These are phyloP conservation scores for Nomada fabriciana DNA, from an alignment of 2,888 invertebrate genomes.

Conservation along the genomic window DNA sequence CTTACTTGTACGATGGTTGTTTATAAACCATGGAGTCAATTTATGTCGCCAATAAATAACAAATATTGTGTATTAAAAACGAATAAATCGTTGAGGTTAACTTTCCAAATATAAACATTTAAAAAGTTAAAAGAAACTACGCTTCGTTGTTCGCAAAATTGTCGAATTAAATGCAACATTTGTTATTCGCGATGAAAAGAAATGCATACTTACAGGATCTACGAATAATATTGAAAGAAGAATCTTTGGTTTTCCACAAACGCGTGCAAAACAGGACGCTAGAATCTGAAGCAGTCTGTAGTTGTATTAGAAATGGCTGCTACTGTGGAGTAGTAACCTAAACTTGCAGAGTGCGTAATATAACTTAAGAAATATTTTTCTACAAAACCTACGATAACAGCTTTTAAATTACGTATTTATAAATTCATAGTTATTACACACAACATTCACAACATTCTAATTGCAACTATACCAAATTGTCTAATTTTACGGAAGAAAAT, in stretches of 20 bases:
- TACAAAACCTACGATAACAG: neutral
- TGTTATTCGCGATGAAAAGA: neutral
- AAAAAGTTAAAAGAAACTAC: neutral
- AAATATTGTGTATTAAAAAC: too few relatives aligned
- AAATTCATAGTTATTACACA: neutral
- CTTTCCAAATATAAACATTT: neutral
- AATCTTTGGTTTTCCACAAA: neutral
- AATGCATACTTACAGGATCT: slow-evolving; percentile 34
- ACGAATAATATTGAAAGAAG: neutral
- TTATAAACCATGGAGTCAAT: too few relatives aligned
- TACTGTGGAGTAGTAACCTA: slow-evolving; percentile 35
- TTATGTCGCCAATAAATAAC: too few relatives aligned
- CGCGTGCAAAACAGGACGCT: slow-evolving; percentile 1
- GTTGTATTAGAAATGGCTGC: slow-evolving; percentile 12
- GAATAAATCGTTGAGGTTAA: neutral
- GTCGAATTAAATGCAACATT: neutral
- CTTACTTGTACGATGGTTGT: too few relatives aligned
- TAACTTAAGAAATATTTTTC: neutral
- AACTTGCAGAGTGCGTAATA: slow-evolving; percentile 5
- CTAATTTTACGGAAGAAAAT: neutral
- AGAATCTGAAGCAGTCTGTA: slow-evolving; percentile 18
- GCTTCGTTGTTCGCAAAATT: neutral
- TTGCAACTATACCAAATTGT: neutral
- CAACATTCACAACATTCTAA: neutral
- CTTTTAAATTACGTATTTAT: neutral